phyloP scores from a whole-genome alignment of 2,888 invertebrate species.

The Macrophya annulata region DNA sequence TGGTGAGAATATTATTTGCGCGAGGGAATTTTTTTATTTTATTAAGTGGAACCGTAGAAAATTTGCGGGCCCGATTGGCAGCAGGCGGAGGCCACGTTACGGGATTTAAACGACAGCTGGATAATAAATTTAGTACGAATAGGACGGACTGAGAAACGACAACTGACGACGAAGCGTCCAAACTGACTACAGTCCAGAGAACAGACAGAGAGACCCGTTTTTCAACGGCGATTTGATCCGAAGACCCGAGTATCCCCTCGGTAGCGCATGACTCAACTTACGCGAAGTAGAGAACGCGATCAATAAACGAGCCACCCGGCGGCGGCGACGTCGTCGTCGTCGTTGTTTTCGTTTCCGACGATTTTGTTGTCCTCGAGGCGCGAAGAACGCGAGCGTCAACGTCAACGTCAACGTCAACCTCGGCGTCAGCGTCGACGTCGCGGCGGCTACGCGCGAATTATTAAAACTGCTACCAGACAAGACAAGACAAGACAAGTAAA shows the following conservation, averaged over 20 bases:
- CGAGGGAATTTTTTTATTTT: background rate
- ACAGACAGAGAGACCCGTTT: constrained; percentile 2
- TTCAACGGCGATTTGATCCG: constrained; percentile 19
- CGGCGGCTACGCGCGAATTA: constrained; percentile 39
- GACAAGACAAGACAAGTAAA: background rate
- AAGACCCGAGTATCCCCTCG: constrained; percentile 50
- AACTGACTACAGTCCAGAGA: background rate
- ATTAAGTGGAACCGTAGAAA: background rate
- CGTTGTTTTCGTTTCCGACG: background rate
- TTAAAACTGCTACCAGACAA: constrained; percentile 22
- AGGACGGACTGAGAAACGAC: background rate
- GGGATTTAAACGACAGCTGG: constrained; percentile 26
- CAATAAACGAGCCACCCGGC: constrained; percentile 26
- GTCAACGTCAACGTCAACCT: background rate
- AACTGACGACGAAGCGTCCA: background rate
- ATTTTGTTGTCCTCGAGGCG: background rate
- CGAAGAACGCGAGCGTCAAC: background rate
- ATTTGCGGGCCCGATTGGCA: background rate
- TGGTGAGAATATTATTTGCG: background rate
- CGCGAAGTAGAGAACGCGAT: constrained; percentile 5
- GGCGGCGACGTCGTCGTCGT: background rate
- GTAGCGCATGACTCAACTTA: constrained; percentile 52
- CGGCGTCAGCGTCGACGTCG: constrained; percentile 12
- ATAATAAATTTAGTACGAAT: background rate
- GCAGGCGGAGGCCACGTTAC: constrained; percentile 28